These are phyloP conservation scores for Rattus rattus DNA, from an alignment of 2,113 vertebrate species.

Conservation along the genomic window DNA sequence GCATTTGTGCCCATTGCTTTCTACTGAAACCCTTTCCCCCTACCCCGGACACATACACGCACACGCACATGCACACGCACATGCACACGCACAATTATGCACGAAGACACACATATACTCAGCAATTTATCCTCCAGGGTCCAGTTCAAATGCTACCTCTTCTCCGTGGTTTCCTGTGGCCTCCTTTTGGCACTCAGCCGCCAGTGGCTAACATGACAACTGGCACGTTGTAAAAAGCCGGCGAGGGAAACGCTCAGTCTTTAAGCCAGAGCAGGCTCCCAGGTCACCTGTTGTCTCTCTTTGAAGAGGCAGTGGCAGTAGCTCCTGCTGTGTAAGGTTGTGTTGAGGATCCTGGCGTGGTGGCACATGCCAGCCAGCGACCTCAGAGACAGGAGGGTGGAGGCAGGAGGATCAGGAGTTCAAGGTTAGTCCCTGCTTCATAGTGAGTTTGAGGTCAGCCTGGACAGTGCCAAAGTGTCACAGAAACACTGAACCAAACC, in stretches of 20 bases:
- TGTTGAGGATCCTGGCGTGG: background rate
- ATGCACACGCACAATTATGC: background rate
- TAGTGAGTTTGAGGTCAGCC: background rate
- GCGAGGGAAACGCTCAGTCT: background rate
- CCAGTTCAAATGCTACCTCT: background rate
- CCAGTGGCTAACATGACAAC: background rate
- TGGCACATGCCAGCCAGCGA: background rate
- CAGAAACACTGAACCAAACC: background rate
- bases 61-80: background rate
- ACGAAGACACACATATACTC: background rate
- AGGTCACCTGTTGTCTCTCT: background rate
- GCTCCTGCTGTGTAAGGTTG: background rate
- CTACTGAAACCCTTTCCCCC: background rate
- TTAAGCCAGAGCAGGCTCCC: background rate
- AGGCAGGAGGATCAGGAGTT: background rate
- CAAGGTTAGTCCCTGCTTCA: background rate
- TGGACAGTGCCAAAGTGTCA: background rate
- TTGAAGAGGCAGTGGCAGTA: background rate
- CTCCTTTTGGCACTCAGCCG: background rate
- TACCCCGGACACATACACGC: background rate
- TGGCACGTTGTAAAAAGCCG: background rate
- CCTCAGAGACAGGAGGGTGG: background rate
- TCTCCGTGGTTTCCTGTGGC: background rate
- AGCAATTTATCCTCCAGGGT: background rate
- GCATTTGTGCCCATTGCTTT: background rate